Evolutionary conservation across 2,113 vertebrate genomes (phyloP).

Genomic region (Python bivittatus): DNA sequence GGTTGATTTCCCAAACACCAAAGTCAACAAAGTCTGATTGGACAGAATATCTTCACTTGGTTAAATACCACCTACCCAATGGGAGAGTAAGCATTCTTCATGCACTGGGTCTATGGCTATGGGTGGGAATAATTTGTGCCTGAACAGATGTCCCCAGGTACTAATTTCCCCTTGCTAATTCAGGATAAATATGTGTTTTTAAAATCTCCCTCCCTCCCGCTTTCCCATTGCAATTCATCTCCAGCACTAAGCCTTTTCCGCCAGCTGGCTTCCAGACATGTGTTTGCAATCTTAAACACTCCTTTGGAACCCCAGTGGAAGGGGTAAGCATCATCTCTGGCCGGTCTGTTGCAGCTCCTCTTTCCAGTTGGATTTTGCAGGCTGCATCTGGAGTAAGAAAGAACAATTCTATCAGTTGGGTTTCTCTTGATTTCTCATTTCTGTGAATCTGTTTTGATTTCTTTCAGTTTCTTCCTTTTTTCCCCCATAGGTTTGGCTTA

Average conservation of each 20-base stretch:
- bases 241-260: not conserved
- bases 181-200: not conserved
- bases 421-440: not conserved
- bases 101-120: not conserved
- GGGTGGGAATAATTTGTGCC: not conserved
- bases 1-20: conserved; percentile 1
- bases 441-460: not conserved
- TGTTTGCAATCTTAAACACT: not conserved
- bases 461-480: not conserved
- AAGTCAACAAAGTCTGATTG: not conserved
- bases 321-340: not conserved
- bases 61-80: not conserved
- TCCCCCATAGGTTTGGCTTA: not conserved
- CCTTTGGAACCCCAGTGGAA: not conserved
- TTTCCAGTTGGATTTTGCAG: not conserved
- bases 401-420: not conserved
- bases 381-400: not conserved
- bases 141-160: not conserved
- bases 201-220: not conserved
- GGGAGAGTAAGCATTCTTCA: not conserved
- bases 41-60: not conserved
- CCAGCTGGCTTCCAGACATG: not conserved
- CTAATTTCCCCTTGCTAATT: not conserved
- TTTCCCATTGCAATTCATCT: not conserved
- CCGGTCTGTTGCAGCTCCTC: not conserved